Percentiles rank a stretch among this genome's conserved stretches.
Evolutionary conservation across 2,113 vertebrate species (phyloP).

Genomic region (Redunca redunca): DNA sequence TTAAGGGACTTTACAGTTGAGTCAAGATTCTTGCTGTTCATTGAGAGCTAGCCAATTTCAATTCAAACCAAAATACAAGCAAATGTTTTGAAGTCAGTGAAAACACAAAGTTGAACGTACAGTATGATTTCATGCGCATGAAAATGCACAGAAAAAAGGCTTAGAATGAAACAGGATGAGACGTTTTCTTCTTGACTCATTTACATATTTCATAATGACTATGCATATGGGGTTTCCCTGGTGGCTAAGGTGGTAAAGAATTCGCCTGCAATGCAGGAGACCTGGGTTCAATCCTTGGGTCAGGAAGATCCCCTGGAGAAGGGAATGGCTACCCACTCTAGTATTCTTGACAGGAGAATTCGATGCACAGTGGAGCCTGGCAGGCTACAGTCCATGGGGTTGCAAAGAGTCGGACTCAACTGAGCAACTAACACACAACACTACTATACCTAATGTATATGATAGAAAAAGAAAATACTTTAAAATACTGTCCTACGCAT

Average conservation of each 20-base stretch:
- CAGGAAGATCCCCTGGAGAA: not conserved
- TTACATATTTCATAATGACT: not conserved
- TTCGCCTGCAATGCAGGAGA: not conserved
- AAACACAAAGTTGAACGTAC: not conserved
- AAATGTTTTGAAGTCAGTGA: constrained; percentile 18
- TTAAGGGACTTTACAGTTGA: not conserved
- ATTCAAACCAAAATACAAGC: not conserved
- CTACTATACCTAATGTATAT: not conserved
- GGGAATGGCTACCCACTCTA: not conserved
- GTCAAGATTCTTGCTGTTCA: not conserved
- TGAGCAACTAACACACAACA: not conserved
- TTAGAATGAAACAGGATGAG: not conserved
- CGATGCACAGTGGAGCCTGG: not conserved
- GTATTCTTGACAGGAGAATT: not conserved
- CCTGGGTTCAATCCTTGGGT: not conserved
- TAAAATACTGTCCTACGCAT: not conserved
- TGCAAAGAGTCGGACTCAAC: not conserved
- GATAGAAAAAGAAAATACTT: constrained; percentile 25
- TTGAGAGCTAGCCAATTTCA: not conserved
- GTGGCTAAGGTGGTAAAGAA: not conserved
- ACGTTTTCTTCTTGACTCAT: not conserved
- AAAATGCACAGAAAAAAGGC: not conserved
- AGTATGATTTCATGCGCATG: not conserved
- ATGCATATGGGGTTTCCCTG: not conserved
- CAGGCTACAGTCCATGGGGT: not conserved